Evolutionary conservation across 2,888 invertebrate genomes (phyloP).

Genomic region (Acrocyrtus sp.): DNA sequence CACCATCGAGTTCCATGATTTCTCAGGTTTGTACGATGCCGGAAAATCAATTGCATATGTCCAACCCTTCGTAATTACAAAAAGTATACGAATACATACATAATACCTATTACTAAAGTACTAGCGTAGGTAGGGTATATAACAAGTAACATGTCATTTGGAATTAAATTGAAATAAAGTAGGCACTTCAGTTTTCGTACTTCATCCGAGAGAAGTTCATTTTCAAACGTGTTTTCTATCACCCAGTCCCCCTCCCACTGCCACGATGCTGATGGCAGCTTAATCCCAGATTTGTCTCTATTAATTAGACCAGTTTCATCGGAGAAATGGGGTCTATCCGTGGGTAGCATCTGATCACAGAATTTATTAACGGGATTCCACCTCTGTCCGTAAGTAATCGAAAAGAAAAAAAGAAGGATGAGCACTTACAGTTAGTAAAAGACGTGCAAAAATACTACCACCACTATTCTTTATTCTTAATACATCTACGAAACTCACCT

Average conservation of each 20-base stretch:
- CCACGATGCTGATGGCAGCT: slow-evolving; percentile 94
- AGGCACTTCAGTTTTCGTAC: background rate
- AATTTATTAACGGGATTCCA: slow-evolving; percentile 94
- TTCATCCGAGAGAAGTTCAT: slow-evolving; percentile 87
- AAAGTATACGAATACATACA: too few species aligned
- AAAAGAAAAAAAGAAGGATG: background rate
- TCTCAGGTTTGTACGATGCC: slow-evolving; percentile 83
- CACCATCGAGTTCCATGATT: slow-evolving; percentile 89
- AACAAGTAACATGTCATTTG: too few species aligned
- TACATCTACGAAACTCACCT: too few species aligned
- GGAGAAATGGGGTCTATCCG: slow-evolving; percentile 88
- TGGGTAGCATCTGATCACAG: slow-evolving; percentile 82
- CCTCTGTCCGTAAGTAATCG: slow-evolving; percentile 69
- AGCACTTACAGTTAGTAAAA: background rate
- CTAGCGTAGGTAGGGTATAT: too few species aligned
- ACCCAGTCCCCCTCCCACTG: slow-evolving; percentile 97
- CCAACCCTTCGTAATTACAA: too few species aligned
- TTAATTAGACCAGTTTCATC: slow-evolving; percentile 84
- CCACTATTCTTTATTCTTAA: too few species aligned
- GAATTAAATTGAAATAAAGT: too few species aligned
- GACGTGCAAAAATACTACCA: too few species aligned
- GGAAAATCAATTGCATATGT: slow-evolving; percentile 95
- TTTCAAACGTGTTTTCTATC: slow-evolving; percentile 83
- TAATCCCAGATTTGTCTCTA: slow-evolving; percentile 81
- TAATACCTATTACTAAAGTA: background rate